Percentiles rank a stretch among this genome's conserved stretches.
phyloP scores from a whole-genome alignment of 2,113 vertebrate species.

The Platysteira castanea region DNA sequence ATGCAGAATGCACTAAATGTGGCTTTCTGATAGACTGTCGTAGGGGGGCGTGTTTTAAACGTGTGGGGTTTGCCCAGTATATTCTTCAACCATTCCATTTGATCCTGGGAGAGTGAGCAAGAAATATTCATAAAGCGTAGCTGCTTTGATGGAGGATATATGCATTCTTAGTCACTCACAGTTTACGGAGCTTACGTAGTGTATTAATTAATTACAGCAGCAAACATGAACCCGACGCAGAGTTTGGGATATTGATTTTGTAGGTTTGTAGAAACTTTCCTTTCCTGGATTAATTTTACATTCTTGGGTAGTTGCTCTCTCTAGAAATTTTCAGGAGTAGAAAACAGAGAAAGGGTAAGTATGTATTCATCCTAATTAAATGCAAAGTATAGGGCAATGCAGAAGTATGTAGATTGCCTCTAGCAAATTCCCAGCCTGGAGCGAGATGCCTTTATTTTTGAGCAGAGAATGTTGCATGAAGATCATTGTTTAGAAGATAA shows the following conservation, averaged over 20 bases:
- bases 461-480: neutral
- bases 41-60: neutral
- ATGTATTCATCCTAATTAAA: neutral
- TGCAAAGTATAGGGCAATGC: neutral
- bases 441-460: neutral
- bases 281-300: neutral
- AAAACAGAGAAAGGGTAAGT: neutral
- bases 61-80: neutral
- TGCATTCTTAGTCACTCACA: neutral
- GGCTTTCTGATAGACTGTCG: neutral
- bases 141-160: neutral
- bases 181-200: neutral
- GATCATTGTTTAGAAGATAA: neutral
- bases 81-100: neutral
- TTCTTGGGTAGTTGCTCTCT: neutral
- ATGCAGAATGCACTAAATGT: neutral
- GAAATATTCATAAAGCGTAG: neutral
- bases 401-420: neutral
- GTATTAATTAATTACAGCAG: neutral
- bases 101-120: neutral
- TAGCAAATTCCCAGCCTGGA: neutral
- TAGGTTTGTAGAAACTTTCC: neutral
- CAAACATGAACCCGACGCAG: fast-evolving
- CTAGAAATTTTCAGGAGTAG: neutral
- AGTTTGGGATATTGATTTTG: neutral